These are phyloP conservation scores for Acipenser oxyrinchus DNA, from an alignment of 2,797 vertebrate species.

Conservation along the genomic window DNA sequence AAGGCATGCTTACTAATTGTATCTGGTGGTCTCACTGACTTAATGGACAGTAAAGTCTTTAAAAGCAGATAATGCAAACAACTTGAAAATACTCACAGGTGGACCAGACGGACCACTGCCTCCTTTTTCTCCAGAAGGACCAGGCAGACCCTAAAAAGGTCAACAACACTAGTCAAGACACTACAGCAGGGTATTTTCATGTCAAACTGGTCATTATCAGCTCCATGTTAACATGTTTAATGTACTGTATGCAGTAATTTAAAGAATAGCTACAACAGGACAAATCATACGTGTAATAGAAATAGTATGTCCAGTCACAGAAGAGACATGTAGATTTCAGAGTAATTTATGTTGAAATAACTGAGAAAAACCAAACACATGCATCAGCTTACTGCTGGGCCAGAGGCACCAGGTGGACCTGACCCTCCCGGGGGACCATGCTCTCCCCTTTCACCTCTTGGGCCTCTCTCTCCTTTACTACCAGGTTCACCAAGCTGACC, in stretches of 20 bases:
- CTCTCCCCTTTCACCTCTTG: slow-evolving; percentile 55
- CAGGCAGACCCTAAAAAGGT: slow-evolving; percentile 51
- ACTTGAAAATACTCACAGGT: slow-evolving; percentile 46
- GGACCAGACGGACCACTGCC: slow-evolving; percentile 57
- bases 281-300: no score
- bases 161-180: neutral
- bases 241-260: no score
- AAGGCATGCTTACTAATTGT: no score
- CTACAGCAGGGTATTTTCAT: no score
- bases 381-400: slow-evolving; percentile 52
- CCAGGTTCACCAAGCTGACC: slow-evolving; percentile 67
- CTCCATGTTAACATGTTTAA: no score
- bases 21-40: no score
- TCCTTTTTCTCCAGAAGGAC: slow-evolving; percentile 59
- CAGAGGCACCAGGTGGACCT: slow-evolving; percentile 54
- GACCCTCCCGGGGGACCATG: slow-evolving; percentile 49
- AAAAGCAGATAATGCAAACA: neutral
- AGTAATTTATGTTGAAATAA: neutral
- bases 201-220: no score
- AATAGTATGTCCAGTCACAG: no score
- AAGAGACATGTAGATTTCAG: no score
- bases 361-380: neutral
- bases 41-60: no score
- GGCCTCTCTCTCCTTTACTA: slow-evolving; percentile 59
- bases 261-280: no score